phyloP scores from a whole-genome alignment of 2,113 vertebrate species.

The Tringa solitaria region DNA sequence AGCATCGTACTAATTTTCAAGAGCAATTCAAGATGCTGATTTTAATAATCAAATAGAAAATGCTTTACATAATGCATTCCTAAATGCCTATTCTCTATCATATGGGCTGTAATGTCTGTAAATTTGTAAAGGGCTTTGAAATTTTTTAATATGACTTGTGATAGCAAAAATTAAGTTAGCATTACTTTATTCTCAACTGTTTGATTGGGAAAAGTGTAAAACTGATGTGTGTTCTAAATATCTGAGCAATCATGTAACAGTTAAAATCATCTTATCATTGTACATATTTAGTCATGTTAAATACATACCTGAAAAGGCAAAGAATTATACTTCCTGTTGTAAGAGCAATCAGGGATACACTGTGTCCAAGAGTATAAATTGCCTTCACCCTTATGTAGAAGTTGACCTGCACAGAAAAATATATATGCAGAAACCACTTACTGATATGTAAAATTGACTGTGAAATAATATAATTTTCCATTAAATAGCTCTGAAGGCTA shows the following conservation, averaged over 20 bases:
- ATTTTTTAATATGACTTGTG: neutral
- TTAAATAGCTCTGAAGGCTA: neutral
- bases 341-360: slow-evolving; percentile 86
- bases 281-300: neutral
- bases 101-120: neutral
- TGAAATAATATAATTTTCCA: neutral
- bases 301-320: slow-evolving; percentile 84
- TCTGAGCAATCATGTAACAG: neutral
- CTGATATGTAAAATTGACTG: neutral
- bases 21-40: neutral
- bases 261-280: neutral
- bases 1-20: neutral
- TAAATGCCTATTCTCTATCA: neutral
- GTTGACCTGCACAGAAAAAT: slow-evolving; percentile 71
- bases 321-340: slow-evolving; percentile 87
- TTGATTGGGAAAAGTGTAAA: neutral
- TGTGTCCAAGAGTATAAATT: slow-evolving; percentile 89
- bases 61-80: neutral
- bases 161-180: neutral
- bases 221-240: neutral
- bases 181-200: neutral
- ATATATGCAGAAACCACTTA: neutral
- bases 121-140: neutral
- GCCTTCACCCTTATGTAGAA: slow-evolving; percentile 88
- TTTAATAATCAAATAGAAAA: neutral